Conservation (phyloP, 2,113 vertebrate genomes). For the Cyanocitta stelleri region DNA sequence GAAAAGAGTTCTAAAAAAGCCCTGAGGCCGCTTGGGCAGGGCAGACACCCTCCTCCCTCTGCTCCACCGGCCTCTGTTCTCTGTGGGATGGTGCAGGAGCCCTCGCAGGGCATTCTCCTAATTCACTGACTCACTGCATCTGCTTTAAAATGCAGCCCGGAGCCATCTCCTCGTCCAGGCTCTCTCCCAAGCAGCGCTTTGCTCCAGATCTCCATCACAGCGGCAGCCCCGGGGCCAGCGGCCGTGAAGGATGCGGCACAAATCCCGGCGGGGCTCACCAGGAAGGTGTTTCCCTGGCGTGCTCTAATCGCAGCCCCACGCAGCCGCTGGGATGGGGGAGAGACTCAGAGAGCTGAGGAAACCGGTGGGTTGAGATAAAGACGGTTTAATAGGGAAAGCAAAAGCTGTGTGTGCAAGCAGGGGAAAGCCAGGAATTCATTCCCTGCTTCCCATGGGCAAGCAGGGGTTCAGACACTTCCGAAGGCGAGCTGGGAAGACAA, state of each 20-base stretch:
- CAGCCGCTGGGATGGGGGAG: background rate
- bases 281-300: background rate
- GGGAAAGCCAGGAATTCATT: background rate
- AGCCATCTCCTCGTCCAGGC: background rate
- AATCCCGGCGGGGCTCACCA: rapidly evolving
- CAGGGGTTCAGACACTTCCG: background rate
- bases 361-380: background rate
- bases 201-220: background rate
- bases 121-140: background rate
- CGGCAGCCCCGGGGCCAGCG: background rate
- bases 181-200: background rate
- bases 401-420: background rate
- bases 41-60: background rate
- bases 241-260: background rate
- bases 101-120: background rate
- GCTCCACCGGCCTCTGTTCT: background rate
- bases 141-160: background rate
- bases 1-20: background rate
- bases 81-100: background rate
- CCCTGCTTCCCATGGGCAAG: background rate
- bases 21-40: background rate
- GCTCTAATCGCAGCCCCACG: background rate
- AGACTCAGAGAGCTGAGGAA: background rate
- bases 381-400: background rate
- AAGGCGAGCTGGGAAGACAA: background rate